phyloP scores from a whole-genome alignment of 2,113 vertebrate genomes.

The Notarius quadriscutis region DNA sequence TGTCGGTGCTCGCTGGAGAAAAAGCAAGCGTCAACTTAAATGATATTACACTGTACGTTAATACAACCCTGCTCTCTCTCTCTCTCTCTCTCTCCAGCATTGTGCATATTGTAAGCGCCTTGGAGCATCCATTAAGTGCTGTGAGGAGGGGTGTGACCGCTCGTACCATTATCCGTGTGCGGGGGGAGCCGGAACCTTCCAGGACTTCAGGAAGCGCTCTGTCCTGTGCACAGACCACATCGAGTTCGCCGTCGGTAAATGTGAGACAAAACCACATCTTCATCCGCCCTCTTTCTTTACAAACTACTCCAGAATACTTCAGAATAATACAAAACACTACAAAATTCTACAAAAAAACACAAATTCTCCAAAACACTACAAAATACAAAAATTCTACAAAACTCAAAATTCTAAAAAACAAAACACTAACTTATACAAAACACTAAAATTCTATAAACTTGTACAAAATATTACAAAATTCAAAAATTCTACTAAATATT shows the following conservation, averaged over 20 bases:
- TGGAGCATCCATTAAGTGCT: constrained; percentile 99
- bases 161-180: constrained; percentile 98
- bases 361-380: no score
- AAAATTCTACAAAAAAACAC: neutral
- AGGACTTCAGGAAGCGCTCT: constrained; percentile 89
- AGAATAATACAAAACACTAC: neutral
- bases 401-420: no score
- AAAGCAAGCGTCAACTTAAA: neutral
- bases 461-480: no score
- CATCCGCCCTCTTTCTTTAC: neutral
- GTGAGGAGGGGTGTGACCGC: constrained; percentile 95
- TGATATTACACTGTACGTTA: neutral
- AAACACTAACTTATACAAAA: no score
- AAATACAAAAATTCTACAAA: no score
- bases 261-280: constrained; percentile 71
- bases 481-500: no score
- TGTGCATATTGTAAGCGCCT: constrained; percentile 99
- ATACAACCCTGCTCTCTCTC: neutral
- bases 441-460: no score
- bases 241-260: constrained; percentile 90
- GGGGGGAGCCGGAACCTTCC: constrained; percentile 94
- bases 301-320: neutral
- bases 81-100: constrained; percentile 71
- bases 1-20: neutral
- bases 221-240: constrained; percentile 96